Evolutionary conservation across 2,888 invertebrate genomes (phyloP).

Genomic region (Lacanobia oleracea): DNA sequence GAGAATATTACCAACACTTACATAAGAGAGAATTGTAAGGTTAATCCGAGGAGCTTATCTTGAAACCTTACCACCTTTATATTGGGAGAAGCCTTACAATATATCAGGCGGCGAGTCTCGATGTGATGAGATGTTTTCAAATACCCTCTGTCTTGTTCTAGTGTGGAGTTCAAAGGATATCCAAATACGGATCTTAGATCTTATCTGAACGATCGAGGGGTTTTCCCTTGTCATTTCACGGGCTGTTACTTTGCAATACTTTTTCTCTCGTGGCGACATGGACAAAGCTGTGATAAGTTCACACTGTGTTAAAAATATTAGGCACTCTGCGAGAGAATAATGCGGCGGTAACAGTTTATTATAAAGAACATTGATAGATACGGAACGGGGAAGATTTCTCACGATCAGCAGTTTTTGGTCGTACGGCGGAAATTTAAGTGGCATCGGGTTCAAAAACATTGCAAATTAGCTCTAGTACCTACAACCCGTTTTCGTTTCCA

Average conservation of each 20-base stretch:
- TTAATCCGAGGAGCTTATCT: constrained; percentile 45
- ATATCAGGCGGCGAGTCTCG: constrained; percentile 27
- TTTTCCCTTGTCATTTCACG: too few species aligned
- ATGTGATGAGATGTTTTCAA: constrained; percentile 24
- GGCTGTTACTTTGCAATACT: too few species aligned
- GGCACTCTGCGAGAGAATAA: too few species aligned
- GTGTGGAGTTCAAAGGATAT: neutral
- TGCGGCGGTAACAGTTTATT: too few species aligned
- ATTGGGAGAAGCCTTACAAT: constrained; percentile 48
- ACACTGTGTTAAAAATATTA: too few species aligned
- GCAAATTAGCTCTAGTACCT: neutral
- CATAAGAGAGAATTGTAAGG: constrained; percentile 28
- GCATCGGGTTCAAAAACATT: neutral
- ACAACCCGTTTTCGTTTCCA: neutral
- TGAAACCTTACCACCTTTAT: constrained; percentile 48
- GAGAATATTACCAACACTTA: constrained; percentile 25
- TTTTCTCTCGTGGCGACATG: too few species aligned
- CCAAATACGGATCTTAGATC: neutral
- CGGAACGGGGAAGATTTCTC: too few species aligned
- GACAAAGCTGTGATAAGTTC: too few species aligned
- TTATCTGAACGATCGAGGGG: neutral
- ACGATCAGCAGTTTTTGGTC: too few species aligned
- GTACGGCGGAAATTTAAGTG: too few species aligned
- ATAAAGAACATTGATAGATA: too few species aligned
- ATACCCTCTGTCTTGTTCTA: neutral